phyloP scores from a whole-genome alignment of 2,888 invertebrate genomes.

The Eubasilissa splendida region DNA sequence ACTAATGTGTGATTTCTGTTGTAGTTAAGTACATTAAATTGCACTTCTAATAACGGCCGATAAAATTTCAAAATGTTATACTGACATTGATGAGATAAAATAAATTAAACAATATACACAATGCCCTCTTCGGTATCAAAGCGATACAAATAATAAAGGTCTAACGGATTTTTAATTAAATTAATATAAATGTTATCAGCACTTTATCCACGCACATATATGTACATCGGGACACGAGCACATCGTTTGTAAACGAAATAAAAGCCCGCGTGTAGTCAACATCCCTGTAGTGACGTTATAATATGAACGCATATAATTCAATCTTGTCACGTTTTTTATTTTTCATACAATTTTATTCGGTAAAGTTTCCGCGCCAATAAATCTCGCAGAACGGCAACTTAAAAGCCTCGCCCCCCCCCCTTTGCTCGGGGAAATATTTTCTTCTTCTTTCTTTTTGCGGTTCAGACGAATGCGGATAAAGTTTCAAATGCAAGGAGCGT shows the following conservation, averaged over 20 bases:
- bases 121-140: background rate
- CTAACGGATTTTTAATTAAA: no score
- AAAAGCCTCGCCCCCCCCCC: conserved; percentile 43
- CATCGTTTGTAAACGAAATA: background rate
- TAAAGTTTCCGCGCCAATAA: conserved; percentile 47
- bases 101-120: background rate
- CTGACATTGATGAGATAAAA: no score
- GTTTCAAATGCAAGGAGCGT: background rate
- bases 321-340: conserved; percentile 27
- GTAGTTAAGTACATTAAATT: no score
- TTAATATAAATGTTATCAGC: no score
- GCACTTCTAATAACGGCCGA: no score
- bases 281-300: background rate
- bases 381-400: conserved; percentile 45
- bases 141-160: no score
- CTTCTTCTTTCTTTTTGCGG: conserved; percentile 28
- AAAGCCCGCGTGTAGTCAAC: no score
- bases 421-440: conserved; percentile 12
- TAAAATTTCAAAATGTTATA: no score
- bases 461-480: conserved; percentile 22
- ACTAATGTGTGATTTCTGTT: no score
- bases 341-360: conserved; percentile 33
- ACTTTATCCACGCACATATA: background rate
- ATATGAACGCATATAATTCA: conserved; percentile 26
- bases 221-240: background rate